Percentiles rank a stretch among this genome's conserved stretches.
Conservation (phyloP, 2,113 vertebrate species). For the Cyanistes caeruleus region DNA sequence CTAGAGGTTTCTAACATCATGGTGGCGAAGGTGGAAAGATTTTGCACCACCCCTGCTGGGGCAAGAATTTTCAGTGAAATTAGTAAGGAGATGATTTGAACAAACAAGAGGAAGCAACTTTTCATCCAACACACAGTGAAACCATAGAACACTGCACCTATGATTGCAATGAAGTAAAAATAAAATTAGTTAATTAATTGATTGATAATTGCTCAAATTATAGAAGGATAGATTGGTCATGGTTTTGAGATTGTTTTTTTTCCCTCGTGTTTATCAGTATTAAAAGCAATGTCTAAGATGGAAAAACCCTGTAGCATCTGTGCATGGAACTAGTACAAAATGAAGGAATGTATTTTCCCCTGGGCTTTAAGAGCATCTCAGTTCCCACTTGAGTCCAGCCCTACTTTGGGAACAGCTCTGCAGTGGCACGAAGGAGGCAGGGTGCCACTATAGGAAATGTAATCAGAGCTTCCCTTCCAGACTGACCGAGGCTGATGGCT, state of each 20-base stretch:
- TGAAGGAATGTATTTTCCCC: not conserved
- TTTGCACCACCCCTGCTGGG: not conserved
- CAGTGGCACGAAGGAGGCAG: not conserved
- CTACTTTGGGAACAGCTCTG: not conserved
- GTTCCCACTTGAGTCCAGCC: not conserved
- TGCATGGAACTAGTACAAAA: not conserved
- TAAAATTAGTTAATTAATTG: not conserved
- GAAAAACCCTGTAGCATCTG: not conserved
- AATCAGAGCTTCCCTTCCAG: not conserved
- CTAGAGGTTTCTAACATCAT: not conserved
- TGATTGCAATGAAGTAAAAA: not conserved
- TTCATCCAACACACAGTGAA: not conserved
- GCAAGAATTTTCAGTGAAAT: not conserved
- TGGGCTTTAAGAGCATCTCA: not conserved
- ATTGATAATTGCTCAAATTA: not conserved
- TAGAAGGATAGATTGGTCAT: not conserved
- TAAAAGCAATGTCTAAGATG: not conserved
- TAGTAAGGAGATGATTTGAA: not conserved
- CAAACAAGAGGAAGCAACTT: not conserved
- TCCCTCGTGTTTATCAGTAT: not conserved
- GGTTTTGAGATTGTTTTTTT: fast-evolving
- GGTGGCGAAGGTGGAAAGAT: not conserved
- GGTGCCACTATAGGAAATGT: not conserved
- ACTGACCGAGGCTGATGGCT: not conserved
- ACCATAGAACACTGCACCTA: not conserved